Conservation (phyloP, 2,888 invertebrate genomes). For the Calephelis perditalis region DNA sequence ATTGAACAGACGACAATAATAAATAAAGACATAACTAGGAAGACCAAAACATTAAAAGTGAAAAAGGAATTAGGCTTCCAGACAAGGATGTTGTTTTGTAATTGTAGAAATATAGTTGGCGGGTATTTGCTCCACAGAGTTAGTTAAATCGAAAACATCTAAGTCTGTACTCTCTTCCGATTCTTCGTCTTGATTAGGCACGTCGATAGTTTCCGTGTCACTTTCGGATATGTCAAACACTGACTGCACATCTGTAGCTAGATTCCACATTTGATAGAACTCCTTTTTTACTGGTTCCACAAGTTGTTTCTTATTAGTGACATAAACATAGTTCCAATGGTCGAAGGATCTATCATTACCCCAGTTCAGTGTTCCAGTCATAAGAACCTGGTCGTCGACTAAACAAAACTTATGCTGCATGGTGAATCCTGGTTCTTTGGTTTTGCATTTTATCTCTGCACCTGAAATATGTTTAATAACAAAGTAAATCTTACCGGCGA, state of each 20-base stretch:
- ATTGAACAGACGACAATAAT: not conserved
- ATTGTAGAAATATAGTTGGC: constrained; percentile 31
- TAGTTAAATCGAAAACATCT: constrained; percentile 22
- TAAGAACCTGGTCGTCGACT: constrained; percentile 79
- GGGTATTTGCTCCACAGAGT: constrained; percentile 40
- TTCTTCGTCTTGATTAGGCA: constrained; percentile 29
- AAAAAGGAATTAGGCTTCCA: constrained; percentile 10
- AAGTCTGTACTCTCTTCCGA: constrained; percentile 31
- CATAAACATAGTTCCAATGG: constrained; percentile 83
- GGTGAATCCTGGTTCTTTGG: constrained; percentile 52
- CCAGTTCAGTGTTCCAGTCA: constrained; percentile 88
- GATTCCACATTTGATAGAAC: constrained; percentile 80
- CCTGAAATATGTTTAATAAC: constrained; percentile 53
- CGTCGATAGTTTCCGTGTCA: constrained; percentile 35
- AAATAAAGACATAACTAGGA: not conserved
- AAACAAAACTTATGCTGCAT: constrained; percentile 91
- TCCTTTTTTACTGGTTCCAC: constrained; percentile 75
- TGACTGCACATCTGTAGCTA: constrained; percentile 32
- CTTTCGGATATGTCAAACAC: constrained; percentile 31
- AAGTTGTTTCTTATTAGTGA: constrained; percentile 77
- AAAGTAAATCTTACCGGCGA: too few relatives aligned
- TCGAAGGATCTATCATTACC: constrained; percentile 83
- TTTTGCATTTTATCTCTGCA: constrained; percentile 73
- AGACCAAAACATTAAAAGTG: not conserved
- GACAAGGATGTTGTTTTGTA: constrained; percentile 19